Base-by-base conservation (phyloP, 2,888 invertebrate species). In the Pammene aurita region DNA sequence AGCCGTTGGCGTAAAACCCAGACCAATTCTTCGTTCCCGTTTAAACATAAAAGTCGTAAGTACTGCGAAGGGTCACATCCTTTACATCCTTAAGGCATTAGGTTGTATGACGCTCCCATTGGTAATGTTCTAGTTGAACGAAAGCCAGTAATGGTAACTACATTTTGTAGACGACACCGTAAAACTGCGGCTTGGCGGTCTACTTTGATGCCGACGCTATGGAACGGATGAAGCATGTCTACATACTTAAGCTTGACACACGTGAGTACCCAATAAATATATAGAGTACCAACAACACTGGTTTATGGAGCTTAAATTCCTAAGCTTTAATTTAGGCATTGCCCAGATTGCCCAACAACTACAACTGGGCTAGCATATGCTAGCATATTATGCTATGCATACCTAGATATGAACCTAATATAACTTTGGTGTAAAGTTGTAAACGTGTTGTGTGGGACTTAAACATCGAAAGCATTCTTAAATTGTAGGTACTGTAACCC, bases 401-500 rank as follows among this genome's bases (percentile, higher is more conserved):
- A n/a, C n/a, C n/a, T n/a, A 26, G 26, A 26, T 26, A 26, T 26
- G 26, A 2, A 26, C 1, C 26, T 26, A 26, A 26, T 26, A 26
- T 26, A 26, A 26, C 26, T 26, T 2, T 26, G 26, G 26, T 26
- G 26, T 26, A 26, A 26, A 1, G 1, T 26, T n/a, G n/a, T n/a
- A n/a, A n/a, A n/a, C 26, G 1, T 26, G 26, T 26, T 26, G 26
- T 26, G 26, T 26, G 26, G 26, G 38, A 38, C 6, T 38, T 9
- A 38, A 7, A 7, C 41, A 46, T 38, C 16, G 41, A 26, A 38
- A 56, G 14, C 14, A 64, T 44, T 52, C 58, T 50, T 18, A n/a
- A 54, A 68, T 44, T 64, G 48, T 35, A 67, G 41, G 72, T 74
- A 74, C 71, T 72, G 72, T 70, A 74, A 73, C 74, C 72, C 79